Evolutionary conservation across 1,140 invertebrate species (phyloP), one percentile per base, ranked within the genome.

Genomic region (Nephila pilipes): DNA sequence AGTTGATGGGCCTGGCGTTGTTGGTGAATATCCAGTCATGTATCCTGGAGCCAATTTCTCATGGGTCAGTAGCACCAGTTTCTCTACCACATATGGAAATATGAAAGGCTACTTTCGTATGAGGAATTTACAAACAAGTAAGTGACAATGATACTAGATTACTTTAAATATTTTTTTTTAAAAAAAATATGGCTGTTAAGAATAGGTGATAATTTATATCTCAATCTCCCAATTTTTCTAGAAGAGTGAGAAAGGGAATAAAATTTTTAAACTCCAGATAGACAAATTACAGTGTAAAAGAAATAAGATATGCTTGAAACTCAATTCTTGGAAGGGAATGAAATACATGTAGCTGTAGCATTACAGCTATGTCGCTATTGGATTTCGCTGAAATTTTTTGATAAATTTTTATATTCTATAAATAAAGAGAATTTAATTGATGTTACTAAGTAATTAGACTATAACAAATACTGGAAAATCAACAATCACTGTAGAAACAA

Each of bases 1-100:
- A 91, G 94, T 95, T n/a, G 92, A 94, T 94, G 95, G 95, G 20
- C 94, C 94, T 79, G 95, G 95, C 22, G 95, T 95, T 92, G 95
- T 95, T 22, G 95, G 95, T 12, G 94, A 95, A 83, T 95, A 94
- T 80, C 95, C 95, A 36, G 90, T 95, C 22, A 95, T 95, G 95
- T 94, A 80, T 69, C 95, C 95, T 38, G 95, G 95, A 16, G 92
- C 92, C 12, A 94, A 90, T 38, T 95, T 91, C 90, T 94, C 94
- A 22, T 95, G 95, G 94, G 94, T 94, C 22, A 95, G 95, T 81
- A 94, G 94, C 81, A 94, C 94, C 0, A 94, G 93, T 57, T 95
- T 95, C 93, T 87, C 75, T 22, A 95, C 95, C 22, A 94, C 94
- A 20, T 94, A 94, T 85, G 95, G 95, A 60, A 95, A 95, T 90